Conservation (phyloP, 2,113 vertebrate genomes). For the Epinephelus cyanopodus region DNA sequence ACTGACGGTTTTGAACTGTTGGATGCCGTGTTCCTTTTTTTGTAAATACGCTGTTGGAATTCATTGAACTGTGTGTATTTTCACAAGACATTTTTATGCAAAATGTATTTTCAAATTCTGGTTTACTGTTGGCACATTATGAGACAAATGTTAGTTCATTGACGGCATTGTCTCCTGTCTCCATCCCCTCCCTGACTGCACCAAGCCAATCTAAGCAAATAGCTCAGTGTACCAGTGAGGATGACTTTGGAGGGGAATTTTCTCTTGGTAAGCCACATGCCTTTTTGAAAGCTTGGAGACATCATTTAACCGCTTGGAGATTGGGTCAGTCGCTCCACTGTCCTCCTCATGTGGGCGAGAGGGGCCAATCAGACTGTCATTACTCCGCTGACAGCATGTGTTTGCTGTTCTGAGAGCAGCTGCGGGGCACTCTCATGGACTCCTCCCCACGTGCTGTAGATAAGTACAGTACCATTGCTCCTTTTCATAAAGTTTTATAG, state of each 20-base stretch:
- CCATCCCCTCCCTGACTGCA: conserved; percentile 15
- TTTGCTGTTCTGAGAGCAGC: conserved; percentile 55
- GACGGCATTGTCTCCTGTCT: conserved; percentile 54
- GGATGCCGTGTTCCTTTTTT: conserved; percentile 10
- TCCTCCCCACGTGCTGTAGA: conserved; percentile 48
- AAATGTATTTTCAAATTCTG: conserved; percentile 35
- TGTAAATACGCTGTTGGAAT: conserved; percentile 6
- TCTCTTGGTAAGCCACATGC: conserved; percentile 45
- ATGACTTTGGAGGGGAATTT: conserved; percentile 41
- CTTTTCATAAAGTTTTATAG: conserved; percentile 19
- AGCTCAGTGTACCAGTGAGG: conserved; percentile 40
- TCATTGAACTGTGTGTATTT: conserved; percentile 45
- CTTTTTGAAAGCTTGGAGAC: conserved; percentile 44
- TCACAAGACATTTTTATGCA: conserved; percentile 39
- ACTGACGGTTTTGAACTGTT: conserved; percentile 25
- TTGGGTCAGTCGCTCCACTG: conserved; percentile 25
- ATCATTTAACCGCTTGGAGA: conserved; percentile 44
- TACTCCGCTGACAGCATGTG: conserved; percentile 61
- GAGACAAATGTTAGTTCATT: conserved; percentile 44
- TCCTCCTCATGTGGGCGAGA: conserved; percentile 44
- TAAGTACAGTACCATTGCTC: conserved; percentile 21
- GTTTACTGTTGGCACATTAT: conserved; percentile 41
- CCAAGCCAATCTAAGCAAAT: conserved; percentile 65
- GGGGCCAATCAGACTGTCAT: conserved; percentile 56
- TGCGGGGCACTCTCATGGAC: conserved; percentile 35